Conservation (phyloP, 2,888 invertebrate genomes). For the Meteorus colon region DNA sequence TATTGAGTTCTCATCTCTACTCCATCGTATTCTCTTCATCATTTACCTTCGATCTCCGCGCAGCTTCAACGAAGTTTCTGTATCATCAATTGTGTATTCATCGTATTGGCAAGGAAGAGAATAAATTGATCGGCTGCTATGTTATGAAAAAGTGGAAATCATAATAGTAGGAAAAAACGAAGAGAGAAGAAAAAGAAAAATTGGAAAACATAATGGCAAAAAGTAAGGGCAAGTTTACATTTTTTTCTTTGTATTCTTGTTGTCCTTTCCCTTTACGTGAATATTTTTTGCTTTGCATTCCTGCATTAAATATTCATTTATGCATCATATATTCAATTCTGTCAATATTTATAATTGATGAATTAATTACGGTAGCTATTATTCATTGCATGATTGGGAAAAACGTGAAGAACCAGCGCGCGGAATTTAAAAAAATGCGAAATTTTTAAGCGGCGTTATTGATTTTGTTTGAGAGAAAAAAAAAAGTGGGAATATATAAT, state of each 20-base stretch:
- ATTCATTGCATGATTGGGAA: neutral
- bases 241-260: neutral
- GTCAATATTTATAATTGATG: neutral
- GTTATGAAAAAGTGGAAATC: neutral
- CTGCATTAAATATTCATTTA: neutral
- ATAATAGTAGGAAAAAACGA: neutral
- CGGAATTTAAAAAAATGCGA: neutral
- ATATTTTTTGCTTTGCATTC: constrained; percentile 22
- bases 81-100: constrained; percentile 4
- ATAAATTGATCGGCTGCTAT: neutral
- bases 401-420: neutral
- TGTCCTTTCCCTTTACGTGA: constrained; percentile 10
- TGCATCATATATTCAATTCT: too few species aligned
- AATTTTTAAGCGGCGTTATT: constrained; percentile 5
- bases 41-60: constrained; percentile 27
- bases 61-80: constrained; percentile 26
- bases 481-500: constrained; percentile 19
- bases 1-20: constrained; percentile 12
- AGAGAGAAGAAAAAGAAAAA: constrained; percentile 21
- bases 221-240: constrained; percentile 21
- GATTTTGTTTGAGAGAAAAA: neutral
- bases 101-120: constrained; percentile 7
- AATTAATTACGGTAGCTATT: neutral
- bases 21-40: constrained; percentile 20
- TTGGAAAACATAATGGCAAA: constrained; percentile 17